Evolutionary conservation across 1,140 invertebrate genomes (phyloP), one percentile per base, ranked within the genome.

Genomic region (Brachionus koreanus): DNA sequence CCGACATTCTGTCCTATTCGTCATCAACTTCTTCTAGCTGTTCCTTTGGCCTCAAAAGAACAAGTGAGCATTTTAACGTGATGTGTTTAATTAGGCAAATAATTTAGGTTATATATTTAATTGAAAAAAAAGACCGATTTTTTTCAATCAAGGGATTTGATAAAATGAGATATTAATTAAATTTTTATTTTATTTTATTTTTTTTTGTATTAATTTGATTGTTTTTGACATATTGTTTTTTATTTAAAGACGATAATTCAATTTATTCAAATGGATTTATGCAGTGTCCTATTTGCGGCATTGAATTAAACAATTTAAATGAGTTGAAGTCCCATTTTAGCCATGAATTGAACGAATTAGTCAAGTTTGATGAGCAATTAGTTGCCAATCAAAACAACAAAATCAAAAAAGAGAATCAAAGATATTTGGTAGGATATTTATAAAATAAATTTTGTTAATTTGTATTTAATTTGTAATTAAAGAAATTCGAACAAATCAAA

Each of bases 261-360:
- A 69, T 39, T 37, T 69, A 69, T 69, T 69, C 65, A 69, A 69
- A 69, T 69, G 65, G 65, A 39, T 69, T 39, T 19, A 69, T 69
- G 29, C 65, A 69, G 37, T 69, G 65, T 69, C 65, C 65, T 19
- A 69, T 69, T 19, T 69, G 65, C 35, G 29, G 65, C n/a, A 12
- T 69, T 9, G 65, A 69, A 23, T 16, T 69, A 9, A 69, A 19
- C 37, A 69, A 39, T 39, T 42, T 16, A 69, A 69, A 69, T 19
- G 65, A 69, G 37, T 69, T 69, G 37, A 69, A 39, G 19, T 16
- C 35, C 7, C 65, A 69, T 69, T 69, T 69, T 16, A 43, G 12
- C 12, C 3, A 42, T 19, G 65, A 69, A 39, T 39, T 69, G n/a
- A 39, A 39, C n/a, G 65, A 69, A 9, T 39, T 69, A 16, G 35